Base-by-base conservation (phyloP, 2,113 vertebrate genomes). In the Caretta caretta region DNA sequence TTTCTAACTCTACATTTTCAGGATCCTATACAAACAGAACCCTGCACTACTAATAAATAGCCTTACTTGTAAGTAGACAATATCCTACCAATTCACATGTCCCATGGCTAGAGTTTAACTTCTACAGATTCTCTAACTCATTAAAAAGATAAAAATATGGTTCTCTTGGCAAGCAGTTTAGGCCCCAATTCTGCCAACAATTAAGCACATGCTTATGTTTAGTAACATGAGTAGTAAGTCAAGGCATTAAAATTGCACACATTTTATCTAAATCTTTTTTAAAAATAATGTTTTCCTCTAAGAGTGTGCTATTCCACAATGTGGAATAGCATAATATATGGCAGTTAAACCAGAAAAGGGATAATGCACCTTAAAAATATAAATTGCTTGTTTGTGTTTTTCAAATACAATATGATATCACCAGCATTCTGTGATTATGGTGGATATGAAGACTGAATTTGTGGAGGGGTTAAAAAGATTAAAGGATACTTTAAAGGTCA, bases 401-500 rank as follows among this genome's bases (percentile, higher is more conserved):
- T 88, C 91, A 93, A 91, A 59, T 79, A 87, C 90, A 79, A 92
- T 25, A 50, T 17, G 84, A 78, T 92, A 92, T 97, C 94, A 93
- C 89, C 96, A 97, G 96, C 94, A 92, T 89, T 96, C 56, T 76
- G 25, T 86, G 57, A 8, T 87, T 86, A 93, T 89, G 88, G 86
- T 96, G 80, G 49, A 89, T 35, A 84, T 14, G 76, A 79, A 95
- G 22, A 50, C 48, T 86, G 84, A 90, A 91, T 59, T 49, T 35
- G 29, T 87, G 50, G 89, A 29, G 42, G 20, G 38, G 11, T 85
- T 22, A 48, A 88, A 83, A 84, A 84, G 59, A 80, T 53, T 27
- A 89, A 80, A 69, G 8, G 17, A 89, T 86, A 82, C 20, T 95
- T 97, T 95, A 97, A 98, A 97, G 94, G 97, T 98, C 98, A 98